Evolutionary conservation across 1,140 invertebrate genomes (phyloP).

Genomic region (Myzus persicae): DNA sequence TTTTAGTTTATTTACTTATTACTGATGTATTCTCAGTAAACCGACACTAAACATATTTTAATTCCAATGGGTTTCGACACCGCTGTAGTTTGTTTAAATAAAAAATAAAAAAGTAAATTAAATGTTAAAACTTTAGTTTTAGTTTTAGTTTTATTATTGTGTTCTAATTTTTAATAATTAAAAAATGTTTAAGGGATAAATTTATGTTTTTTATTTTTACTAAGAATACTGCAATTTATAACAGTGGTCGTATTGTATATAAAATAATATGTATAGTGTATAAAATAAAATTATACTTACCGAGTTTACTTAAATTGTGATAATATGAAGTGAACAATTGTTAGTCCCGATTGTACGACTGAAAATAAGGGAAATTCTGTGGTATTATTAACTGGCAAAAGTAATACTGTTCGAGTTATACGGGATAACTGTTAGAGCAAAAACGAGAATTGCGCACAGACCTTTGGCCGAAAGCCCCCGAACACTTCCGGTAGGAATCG

Average conservation of each 20-base stretch:
- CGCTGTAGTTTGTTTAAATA: no score
- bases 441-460: slow-evolving; percentile 4
- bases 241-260: background rate
- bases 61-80: background rate
- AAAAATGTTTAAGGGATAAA: no score
- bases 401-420: slow-evolving; percentile 2
- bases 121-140: no score
- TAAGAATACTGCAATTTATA: background rate
- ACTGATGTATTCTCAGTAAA: background rate
- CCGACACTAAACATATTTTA: background rate
- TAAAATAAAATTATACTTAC: background rate
- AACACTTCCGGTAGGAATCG: slow-evolving; percentile 42
- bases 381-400: slow-evolving; percentile 1
- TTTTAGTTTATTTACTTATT: background rate
- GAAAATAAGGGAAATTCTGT: background rate
- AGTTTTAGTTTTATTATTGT: no score
- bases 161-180: no score
- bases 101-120: background rate
- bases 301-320: background rate
- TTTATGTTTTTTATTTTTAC: no score
- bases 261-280: background rate
- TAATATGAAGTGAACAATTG: background rate
- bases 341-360: background rate
- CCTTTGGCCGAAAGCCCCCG: background rate
- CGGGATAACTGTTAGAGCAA: background rate